Conservation (phyloP, 1,140 invertebrate species). For the Temnothorax longispinosus region DNA sequence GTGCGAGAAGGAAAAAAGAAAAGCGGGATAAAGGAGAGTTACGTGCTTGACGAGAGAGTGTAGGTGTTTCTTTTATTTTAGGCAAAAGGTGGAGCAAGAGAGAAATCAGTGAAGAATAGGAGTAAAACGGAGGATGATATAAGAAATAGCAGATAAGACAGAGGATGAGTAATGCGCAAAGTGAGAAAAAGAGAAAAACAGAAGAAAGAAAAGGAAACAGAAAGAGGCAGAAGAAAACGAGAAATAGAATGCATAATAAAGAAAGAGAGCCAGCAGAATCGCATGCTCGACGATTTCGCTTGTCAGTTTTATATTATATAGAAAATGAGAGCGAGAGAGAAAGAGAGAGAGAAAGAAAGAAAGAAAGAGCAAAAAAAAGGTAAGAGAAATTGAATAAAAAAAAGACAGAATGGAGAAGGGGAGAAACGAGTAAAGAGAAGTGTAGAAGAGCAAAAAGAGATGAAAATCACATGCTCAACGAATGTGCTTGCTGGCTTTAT, state of each 20-base stretch:
- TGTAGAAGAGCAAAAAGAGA: background rate
- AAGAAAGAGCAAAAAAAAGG: background rate
- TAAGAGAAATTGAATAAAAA: background rate
- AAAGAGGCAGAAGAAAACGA: background rate
- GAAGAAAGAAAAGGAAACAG: conserved; percentile 15
- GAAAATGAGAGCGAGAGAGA: conserved; percentile 25
- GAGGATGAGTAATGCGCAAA: conserved; percentile 15
- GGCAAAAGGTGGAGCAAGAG: background rate
- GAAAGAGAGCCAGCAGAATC: background rate
- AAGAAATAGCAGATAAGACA: conserved; percentile 40
- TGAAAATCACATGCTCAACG: conserved; percentile 45
- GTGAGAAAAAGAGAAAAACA: background rate
- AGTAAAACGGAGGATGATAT: background rate
- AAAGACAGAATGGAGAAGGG: background rate
- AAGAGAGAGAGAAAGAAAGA: too few species aligned
- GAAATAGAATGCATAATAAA: conserved; percentile 7
- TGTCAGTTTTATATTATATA: conserved; percentile 46
- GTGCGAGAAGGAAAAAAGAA: background rate
- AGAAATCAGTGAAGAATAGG: conserved; percentile 23
- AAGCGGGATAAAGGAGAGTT: conserved; percentile 4
- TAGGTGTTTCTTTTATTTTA: conserved; percentile 35
- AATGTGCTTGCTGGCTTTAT: conserved; percentile 30
- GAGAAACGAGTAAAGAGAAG: background rate
- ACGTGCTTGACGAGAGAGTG: conserved; percentile 6
- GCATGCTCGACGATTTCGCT: background rate